Evolutionary conservation across 2,797 vertebrate genomes (phyloP), one percentile per base, ranked within the genome.

Genomic region (Eutrigla gurnardus): DNA sequence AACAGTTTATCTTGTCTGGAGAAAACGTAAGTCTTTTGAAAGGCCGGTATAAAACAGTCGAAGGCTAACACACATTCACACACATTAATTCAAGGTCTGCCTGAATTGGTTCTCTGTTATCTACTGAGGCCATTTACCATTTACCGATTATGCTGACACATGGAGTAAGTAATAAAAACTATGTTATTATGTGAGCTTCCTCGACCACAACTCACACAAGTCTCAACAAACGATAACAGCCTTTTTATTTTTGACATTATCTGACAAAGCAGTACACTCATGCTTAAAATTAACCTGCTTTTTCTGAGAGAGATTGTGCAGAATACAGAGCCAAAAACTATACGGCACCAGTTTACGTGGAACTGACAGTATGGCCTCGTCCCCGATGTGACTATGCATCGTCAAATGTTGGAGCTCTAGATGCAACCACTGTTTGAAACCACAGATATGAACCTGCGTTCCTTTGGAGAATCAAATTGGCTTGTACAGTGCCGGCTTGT

Each of bases 401-500:
- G 14, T 14, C 3, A 64, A 47, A 65, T 65, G 13, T 58, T 64
- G 7, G 10, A 70, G 18, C 12, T 54, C 36, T 33, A 37, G 45
- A 33, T 55, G 58, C 15, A 62, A 53, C 17, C 39, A 33, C 4
- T 39, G 33, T 70, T 70, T 65, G 10, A 46, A 80, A 18, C 6
- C 15, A 40, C 18, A 54, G 45, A 54, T 18, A 65, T 76, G 6
- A 66, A 75, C 77, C 58, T 75, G 54, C 3, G 17, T 53, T 43
- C 60, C 52, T 58, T 64, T 57, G 33, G 45, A 32, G 57, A 77
- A 75, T 84, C 47, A 52, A 72, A 59, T 58, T 70, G 52, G 43
- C 49, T 78, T 36, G 39, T 36, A 40, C 39, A 75, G 36, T 69
- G 32, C 25, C 25, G 1, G 25, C 25, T 25, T 25, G 25, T 25